Percentiles rank a stretch among this genome's conserved stretches.
Conservation (phyloP, 2,797 vertebrate species). For the Sebastes minor region DNA sequence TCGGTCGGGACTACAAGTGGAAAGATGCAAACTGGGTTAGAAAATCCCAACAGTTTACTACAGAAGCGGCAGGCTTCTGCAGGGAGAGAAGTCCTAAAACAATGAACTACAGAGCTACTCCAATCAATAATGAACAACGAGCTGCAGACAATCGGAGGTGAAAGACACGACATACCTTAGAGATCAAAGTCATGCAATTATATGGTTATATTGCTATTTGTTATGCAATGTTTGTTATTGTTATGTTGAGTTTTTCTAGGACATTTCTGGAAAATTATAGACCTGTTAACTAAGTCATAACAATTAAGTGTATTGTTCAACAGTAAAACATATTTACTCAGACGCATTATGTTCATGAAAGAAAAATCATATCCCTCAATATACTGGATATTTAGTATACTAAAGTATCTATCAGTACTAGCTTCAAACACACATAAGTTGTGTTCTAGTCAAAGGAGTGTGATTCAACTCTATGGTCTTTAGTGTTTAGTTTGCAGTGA, state of each 20-base stretch:
- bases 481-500: background rate
- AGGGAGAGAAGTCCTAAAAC: background rate
- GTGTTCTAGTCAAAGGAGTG: no score
- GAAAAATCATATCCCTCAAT: no score
- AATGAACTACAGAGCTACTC: background rate
- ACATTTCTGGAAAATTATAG: background rate
- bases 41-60: background rate
- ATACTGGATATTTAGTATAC: no score
- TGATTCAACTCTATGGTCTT: no score
- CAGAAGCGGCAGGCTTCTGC: background rate
- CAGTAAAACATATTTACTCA: background rate
- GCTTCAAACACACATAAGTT: no score
- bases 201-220: background rate
- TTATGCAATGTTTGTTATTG: no score
- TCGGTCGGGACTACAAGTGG: constrained; percentile 81
- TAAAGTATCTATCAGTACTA: no score
- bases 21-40: background rate
- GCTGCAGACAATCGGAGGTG: background rate
- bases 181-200: background rate
- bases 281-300: background rate
- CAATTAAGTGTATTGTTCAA: background rate
- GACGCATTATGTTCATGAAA: background rate
- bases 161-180: background rate
- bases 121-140: background rate
- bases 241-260: no score